phyloP scores from a whole-genome alignment of 1,140 invertebrate genomes.

The Halesus radiatus region DNA sequence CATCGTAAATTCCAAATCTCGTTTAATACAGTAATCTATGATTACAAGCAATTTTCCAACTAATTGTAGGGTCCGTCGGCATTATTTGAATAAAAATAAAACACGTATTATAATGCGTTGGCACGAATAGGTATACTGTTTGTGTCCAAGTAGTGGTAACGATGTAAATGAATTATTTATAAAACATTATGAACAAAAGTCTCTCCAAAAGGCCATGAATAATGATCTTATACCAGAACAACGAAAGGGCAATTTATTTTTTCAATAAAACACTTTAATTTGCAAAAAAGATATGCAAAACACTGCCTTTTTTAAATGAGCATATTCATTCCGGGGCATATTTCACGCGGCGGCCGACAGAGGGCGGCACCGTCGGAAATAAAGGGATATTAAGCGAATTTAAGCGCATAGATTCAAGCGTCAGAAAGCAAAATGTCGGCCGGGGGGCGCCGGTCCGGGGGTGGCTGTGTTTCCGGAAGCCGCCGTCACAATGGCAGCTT shows the following conservation, averaged over 20 bases:
- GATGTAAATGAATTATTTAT: neutral
- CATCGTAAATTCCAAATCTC: no score
- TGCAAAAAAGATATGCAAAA: slow-evolving; percentile 25
- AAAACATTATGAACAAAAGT: neutral
- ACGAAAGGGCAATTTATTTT: slow-evolving; percentile 8
- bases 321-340: slow-evolving; percentile 33
- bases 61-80: no score
- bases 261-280: slow-evolving; percentile 35
- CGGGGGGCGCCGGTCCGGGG: slow-evolving; percentile 46
- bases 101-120: no score
- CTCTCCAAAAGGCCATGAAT: neutral
- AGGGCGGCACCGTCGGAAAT: slow-evolving; percentile 4
- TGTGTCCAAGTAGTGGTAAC: no score
- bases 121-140: no score
- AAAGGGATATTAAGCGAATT: neutral
- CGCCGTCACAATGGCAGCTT: slow-evolving; percentile 46
- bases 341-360: slow-evolving; percentile 30
- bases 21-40: no score
- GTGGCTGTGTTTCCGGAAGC: slow-evolving; percentile 11
- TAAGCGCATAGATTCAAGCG: neutral
- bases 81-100: no score
- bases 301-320: slow-evolving; percentile 5
- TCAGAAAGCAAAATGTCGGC: slow-evolving; percentile 31
- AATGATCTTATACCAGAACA: neutral
- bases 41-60: no score